Percentiles rank a stretch among this genome's conserved stretches.
These are phyloP conservation scores for Ornithorhynchus anatinus DNA, from an alignment of 2,113 vertebrate species.

Conservation along the genomic window DNA sequence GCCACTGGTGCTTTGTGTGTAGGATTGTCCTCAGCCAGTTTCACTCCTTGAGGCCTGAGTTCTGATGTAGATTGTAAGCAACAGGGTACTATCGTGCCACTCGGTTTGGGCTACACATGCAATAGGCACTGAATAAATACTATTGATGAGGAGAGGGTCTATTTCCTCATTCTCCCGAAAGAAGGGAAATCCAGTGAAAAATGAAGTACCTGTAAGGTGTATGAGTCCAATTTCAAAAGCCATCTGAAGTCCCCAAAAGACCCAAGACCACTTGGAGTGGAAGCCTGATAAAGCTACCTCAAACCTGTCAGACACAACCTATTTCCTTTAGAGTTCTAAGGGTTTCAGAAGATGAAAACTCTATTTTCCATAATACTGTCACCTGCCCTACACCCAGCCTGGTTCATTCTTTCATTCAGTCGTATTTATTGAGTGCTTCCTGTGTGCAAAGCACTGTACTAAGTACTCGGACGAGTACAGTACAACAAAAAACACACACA, in stretches of 20 bases:
- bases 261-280: neutral
- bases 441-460: too few species aligned
- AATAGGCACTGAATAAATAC: neutral
- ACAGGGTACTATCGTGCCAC: too few species aligned
- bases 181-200: conserved; percentile 19
- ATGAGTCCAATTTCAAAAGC: conserved; percentile 12
- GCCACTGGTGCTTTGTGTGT: too few species aligned
- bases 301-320: conserved; percentile 13
- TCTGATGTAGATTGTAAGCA: too few species aligned
- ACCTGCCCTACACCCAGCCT: neutral
- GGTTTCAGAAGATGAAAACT: conserved; percentile 1
- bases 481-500: too few species aligned
- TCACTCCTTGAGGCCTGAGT: too few species aligned
- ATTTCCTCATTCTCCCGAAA: neutral
- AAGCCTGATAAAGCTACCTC: conserved; percentile 1
- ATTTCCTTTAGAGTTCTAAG: neutral
- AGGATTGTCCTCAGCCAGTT: too few species aligned
- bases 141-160: neutral
- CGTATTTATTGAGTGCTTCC: too few species aligned
- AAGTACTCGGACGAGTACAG: too few species aligned
- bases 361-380: neutral
- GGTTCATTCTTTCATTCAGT: too few species aligned
- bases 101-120: too few species aligned
- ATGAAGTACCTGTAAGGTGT: neutral
- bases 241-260: conserved; percentile 27